Evolutionary conservation across 2,113 vertebrate species (phyloP).

Genomic region (Calidris pugnax): DNA sequence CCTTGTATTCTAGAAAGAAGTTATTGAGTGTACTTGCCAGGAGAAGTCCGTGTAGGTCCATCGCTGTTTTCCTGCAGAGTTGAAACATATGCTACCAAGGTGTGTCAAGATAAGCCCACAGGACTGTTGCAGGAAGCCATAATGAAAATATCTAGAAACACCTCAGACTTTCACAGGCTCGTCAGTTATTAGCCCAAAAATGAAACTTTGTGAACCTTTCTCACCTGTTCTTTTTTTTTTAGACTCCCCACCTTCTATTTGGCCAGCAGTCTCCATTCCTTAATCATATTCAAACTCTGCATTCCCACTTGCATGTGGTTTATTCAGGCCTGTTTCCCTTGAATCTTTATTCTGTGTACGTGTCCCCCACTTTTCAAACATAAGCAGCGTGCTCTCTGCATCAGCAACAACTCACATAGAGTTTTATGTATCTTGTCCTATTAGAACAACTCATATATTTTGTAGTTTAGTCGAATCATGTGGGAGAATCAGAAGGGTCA

Average conservation of each 20-base stretch:
- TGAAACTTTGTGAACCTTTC: neutral
- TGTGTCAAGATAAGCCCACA: neutral
- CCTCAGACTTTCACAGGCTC: neutral
- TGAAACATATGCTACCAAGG: neutral
- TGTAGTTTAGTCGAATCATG: neutral
- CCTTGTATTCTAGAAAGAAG: neutral
- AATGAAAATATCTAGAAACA: neutral
- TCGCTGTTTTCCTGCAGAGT: neutral
- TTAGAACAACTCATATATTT: neutral
- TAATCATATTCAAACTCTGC: neutral
- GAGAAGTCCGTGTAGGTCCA: neutral
- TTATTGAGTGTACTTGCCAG: neutral
- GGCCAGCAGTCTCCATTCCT: neutral
- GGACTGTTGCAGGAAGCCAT: neutral
- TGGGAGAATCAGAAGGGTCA: conserved; percentile 36
- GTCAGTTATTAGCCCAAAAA: neutral
- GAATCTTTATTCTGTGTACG: neutral
- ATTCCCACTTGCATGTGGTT: neutral
- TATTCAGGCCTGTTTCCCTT: neutral
- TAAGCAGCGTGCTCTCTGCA: neutral
- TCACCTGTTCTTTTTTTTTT: neutral
- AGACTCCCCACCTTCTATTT: neutral
- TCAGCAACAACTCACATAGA: neutral
- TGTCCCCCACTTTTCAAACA: neutral
- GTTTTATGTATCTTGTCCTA: neutral